Percentiles rank a stretch among this genome's conserved stretches.
Conservation (phyloP, 2,888 invertebrate genomes). For the Mythimna albipuncta region DNA sequence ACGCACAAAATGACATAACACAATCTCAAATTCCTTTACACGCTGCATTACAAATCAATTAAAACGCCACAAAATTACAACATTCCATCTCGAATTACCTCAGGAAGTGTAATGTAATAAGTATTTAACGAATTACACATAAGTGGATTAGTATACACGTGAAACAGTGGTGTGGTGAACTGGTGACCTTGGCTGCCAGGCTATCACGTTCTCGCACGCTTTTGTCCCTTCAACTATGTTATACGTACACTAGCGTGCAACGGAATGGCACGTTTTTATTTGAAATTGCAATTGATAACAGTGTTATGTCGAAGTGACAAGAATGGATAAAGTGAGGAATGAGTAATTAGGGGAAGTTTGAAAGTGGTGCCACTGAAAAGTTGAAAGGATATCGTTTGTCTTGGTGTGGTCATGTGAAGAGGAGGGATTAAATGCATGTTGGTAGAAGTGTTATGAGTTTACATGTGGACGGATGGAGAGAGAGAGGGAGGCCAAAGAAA, state of each 20-base stretch:
- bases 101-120: constrained; percentile 31
- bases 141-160: constrained; percentile 65
- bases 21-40: constrained; percentile 10
- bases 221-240: constrained; percentile 51
- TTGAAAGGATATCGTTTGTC: no score
- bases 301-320: constrained; percentile 15
- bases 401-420: no score
- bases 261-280: constrained; percentile 52
- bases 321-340: no score
- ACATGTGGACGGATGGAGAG: no score
- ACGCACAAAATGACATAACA: constrained; percentile 3
- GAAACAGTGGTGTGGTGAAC: constrained; percentile 50
- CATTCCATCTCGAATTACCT: constrained; percentile 33
- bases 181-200: constrained; percentile 63
- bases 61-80: constrained; percentile 34
- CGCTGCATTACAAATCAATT: constrained; percentile 27
- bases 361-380: no score
- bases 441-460: no score
- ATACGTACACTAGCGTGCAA: constrained; percentile 44
- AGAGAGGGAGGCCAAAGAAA: no score
- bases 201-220: constrained; percentile 61
- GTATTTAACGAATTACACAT: constrained; percentile 48
- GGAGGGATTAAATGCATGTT: no score
- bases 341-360: no score
- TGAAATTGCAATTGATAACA: constrained; percentile 55